Evolutionary conservation across 2,797 vertebrate species (phyloP), one percentile per base, ranked within the genome.

Genomic region (Acrossocheilus wenchowensis): DNA sequence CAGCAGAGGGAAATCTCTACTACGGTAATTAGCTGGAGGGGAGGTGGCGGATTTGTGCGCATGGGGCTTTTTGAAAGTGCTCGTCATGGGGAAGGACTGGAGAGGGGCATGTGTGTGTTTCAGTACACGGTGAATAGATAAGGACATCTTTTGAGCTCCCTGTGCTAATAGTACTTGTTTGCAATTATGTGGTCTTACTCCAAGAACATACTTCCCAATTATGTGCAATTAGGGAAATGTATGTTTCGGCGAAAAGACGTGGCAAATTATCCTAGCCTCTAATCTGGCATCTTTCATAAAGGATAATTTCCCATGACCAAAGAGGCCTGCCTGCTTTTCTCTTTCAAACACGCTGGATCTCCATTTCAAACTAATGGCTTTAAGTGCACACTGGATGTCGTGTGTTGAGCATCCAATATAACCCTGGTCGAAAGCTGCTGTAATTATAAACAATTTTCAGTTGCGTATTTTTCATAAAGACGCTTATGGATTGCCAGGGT

Each of bases 181-280:
- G 92, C 93, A 95, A 95, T 96, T 95, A 95, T 87, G 89, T 92
- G 89, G 88, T n/a, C 92, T 92, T 93, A 91, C 73, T 92, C 93
- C 90, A 93, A 93, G 91, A 94, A 95, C 92, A 93, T 93, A 91
- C 93, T 93, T 94, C 92, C 94, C 94, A 94, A 95, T 95, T 94
- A 96, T 92, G 92, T 90, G 93, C 94, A 95, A 95, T 95, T 94
- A 95, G 94, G 92, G 91, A 93, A 94, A 94, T 93, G 94, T 94
- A 93, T 93, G 92, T 94, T 95, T 93, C 93, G 91, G 89, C 91
- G 90, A 93, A 93, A 91, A 89, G 91, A 88, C 89, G 36, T 87
- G 74, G 91, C 92, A 93, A 95, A 95, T 95, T 94, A 95, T 93
- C 92, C 91, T 54, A 74, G 68, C 89, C 90, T 93, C 93, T 92